These are phyloP conservation scores for Trypoxylon attenuatum DNA, from an alignment of 2,888 invertebrate species.

Conservation along the genomic window DNA sequence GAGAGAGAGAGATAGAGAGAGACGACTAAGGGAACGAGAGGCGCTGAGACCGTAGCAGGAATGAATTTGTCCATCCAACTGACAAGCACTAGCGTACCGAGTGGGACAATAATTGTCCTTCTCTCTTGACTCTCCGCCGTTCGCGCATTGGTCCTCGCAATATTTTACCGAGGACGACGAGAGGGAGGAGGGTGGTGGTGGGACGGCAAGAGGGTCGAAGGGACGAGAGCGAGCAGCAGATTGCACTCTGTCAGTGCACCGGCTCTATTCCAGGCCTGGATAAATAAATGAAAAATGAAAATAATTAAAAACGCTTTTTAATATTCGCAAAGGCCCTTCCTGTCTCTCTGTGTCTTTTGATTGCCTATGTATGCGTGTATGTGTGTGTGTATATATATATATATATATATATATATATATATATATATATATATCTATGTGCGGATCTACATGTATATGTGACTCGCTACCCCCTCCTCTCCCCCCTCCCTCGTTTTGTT, in stretches of 20 bases:
- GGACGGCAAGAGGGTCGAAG: slow-evolving; percentile 10
- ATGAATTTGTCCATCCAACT: slow-evolving; percentile 41
- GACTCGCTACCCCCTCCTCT: no score
- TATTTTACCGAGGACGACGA: slow-evolving; percentile 44
- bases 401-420: no score
- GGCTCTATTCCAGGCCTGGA: slow-evolving; percentile 3
- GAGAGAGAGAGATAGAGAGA: background rate
- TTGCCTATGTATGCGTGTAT: slow-evolving; percentile 22
- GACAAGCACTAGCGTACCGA: slow-evolving; percentile 15
- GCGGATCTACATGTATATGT: no score
- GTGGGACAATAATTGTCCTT: slow-evolving; percentile 44
- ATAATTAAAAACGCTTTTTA: slow-evolving; percentile 56
- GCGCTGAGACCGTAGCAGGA: slow-evolving; percentile 8
- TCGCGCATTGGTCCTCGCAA: slow-evolving; percentile 40
- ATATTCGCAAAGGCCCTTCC: slow-evolving; percentile 41
- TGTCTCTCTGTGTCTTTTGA: slow-evolving; percentile 22
- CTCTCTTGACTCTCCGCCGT: slow-evolving; percentile 38
- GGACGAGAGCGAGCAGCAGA: slow-evolving; percentile 1
- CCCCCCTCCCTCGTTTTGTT: slow-evolving; percentile 10
- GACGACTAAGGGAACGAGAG: background rate
- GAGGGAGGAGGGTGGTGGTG: slow-evolving; percentile 1
- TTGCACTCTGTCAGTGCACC: slow-evolving; percentile 15
- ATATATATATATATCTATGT: no score
- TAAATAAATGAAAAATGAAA: slow-evolving; percentile 54
- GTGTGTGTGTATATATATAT: no score